Base-by-base conservation (phyloP, 2,113 vertebrate species). In the Percina caprodes region DNA sequence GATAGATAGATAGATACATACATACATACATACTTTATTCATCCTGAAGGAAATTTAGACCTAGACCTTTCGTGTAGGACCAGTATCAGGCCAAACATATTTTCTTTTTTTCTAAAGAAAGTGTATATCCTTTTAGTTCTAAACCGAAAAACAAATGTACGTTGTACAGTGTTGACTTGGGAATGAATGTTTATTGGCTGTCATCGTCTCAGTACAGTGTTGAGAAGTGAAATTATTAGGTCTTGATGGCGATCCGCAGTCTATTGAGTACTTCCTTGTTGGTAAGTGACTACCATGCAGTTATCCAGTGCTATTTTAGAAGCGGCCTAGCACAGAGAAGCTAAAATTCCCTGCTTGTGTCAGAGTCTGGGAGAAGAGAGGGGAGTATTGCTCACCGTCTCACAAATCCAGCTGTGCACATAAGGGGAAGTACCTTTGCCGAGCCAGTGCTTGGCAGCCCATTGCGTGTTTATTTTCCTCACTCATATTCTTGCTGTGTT, bases 331-430 rank as follows among this genome's bases (percentile, higher is more conserved):
- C 84, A 93, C 23, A 9, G 80, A 91, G 76, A 58, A 83, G 85
- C 86, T 92, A 92, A 93, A 95, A 92, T 94, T 92, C 94, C 93
- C 92, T 81, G 83, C 85, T 93, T 94, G 92, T 94, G 92, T 95
- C 93, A 94, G 92, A 92, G 93, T 94, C 93, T 92, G 87, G 91
- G 84, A 93, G 86, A 85, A 74, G 75, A 86, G 79, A 82, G 88
- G 91, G 89, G 79, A 90, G 86, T 90, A 90, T 94, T 94, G 90
- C 92, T 94, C 93, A 93, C 86, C 49, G 88, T 93, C 92, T 94
- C 86, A 67, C 88, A 90, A 92, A 89, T 92, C 87, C 91, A 94
- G 94, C 93, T 94, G 91, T 88, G 87, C 90, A 88, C 85, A 92
- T 92, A 90, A 87, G 93, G 90, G 92, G 94, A 92, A 94, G 90